Conservation (phyloP, 2,888 invertebrate genomes). For the Hyles lineata region DNA sequence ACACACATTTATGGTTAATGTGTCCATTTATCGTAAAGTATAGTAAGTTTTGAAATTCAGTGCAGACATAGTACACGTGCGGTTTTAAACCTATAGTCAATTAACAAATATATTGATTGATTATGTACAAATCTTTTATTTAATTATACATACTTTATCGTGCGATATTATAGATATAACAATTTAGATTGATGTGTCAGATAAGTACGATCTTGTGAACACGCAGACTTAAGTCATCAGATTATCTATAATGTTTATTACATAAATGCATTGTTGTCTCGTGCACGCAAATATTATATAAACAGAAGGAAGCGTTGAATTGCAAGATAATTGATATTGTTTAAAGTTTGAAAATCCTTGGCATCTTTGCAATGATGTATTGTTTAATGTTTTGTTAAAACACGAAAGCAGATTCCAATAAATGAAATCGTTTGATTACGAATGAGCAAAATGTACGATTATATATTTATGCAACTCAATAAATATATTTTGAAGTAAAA, state of each 20-base stretch:
- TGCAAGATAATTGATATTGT: neutral
- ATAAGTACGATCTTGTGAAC: no score
- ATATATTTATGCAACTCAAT: neutral
- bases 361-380: neutral
- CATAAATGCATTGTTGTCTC: neutral
- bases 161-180: neutral
- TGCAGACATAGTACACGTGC: no score
- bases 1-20: no score
- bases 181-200: no score
- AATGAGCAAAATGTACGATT: neutral
- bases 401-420: neutral
- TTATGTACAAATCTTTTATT: no score
- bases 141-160: neutral
- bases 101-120: no score
- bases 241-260: neutral
- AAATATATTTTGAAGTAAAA: no score
- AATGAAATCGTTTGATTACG: neutral
- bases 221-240: no score
- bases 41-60: no score
- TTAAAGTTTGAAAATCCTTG: neutral
- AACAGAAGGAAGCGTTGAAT: neutral
- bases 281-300: neutral
- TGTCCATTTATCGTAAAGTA: no score
- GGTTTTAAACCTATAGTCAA: no score
- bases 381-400: neutral